Base-by-base conservation (phyloP, 2,113 vertebrate species). In the Galbula dea region DNA sequence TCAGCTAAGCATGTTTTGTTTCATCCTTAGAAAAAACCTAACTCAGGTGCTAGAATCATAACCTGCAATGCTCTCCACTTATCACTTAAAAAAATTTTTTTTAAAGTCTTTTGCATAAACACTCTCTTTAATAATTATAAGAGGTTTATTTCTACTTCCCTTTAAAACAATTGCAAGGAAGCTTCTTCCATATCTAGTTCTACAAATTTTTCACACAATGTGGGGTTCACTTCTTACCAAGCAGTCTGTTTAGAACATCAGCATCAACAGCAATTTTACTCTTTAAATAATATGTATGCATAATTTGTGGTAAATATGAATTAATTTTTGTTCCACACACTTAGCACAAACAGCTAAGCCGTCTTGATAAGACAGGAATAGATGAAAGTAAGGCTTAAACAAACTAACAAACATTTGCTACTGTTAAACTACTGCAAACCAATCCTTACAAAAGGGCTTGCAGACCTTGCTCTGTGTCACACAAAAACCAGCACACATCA, bases 401-500 rank as follows among this genome's bases (percentile, higher is more conserved):
- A 75, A 63, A 29, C 11, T 54, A 75, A 36, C 5, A 79, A 90
- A 30, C 4, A 61, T 43, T 52, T 61, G 10, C 27, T 84, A 20
- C 75, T 45, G 27, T 29, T 46, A 58, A 83, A 54, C 41, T 46
- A 62, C 10, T 32, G 14, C 10, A 59, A 76, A 77, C 7, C 7
- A 81, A 58, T 10, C 8, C 41, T 85, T 11, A 69, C 24, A 39
- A 52, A 76, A 69, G 7, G 76, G 30, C 14, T 63, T 59, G 34
- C 21, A 71, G 27, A 72, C 6, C 7, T 65, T 39, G 36, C 17
- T 32, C 12, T 21, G 15, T 0, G 0, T 66, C 62, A 73, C n/a
- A 45, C 32, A 71, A 88, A 69, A 52, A 77, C 13, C 19, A 49
- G 24, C 0, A 5, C 24, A 45, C 20, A 57, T n/a, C 0, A 0